Conservation (phyloP, 2,113 vertebrate species). For the Clarias gariepinus region DNA sequence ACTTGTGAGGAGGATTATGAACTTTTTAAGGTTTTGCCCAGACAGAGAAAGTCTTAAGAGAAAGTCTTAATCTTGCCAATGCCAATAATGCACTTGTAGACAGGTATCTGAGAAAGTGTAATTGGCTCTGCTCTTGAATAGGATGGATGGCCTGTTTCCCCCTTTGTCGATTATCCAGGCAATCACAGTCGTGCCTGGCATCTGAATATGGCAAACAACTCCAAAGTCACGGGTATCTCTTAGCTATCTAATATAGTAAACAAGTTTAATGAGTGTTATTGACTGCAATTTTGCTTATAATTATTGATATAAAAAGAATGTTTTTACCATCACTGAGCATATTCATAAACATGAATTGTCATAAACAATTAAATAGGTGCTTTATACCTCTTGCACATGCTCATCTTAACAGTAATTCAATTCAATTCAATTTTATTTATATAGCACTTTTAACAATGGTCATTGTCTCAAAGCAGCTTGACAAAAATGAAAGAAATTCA, state of each 20-base stretch:
- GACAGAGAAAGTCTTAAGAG: not conserved
- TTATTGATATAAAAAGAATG: not conserved
- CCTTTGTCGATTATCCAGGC: not conserved
- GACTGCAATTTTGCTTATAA: not conserved
- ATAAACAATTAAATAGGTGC: not conserved
- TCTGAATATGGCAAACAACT: not conserved
- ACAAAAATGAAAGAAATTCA: too few relatives aligned
- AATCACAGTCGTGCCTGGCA: not conserved
- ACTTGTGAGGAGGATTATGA: not conserved
- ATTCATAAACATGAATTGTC: not conserved
- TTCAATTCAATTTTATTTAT: too few relatives aligned
- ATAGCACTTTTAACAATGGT: too few relatives aligned
- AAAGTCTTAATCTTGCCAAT: not conserved
- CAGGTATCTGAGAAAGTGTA: not conserved
- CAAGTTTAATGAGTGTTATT: not conserved
- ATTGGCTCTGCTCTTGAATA: not conserved
- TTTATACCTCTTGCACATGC: not conserved
- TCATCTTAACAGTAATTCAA: too few relatives aligned
- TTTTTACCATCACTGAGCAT: not conserved
- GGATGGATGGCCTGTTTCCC: not conserved
- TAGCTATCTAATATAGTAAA: not conserved
- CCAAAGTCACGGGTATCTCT: not conserved
- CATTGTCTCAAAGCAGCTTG: too few relatives aligned
- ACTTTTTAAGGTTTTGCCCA: not conserved
- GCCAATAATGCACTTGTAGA: not conserved